Evolutionary conservation across 2,113 vertebrate species (phyloP), one percentile per base, ranked within the genome.

Genomic region (Aegypius monachus): DNA sequence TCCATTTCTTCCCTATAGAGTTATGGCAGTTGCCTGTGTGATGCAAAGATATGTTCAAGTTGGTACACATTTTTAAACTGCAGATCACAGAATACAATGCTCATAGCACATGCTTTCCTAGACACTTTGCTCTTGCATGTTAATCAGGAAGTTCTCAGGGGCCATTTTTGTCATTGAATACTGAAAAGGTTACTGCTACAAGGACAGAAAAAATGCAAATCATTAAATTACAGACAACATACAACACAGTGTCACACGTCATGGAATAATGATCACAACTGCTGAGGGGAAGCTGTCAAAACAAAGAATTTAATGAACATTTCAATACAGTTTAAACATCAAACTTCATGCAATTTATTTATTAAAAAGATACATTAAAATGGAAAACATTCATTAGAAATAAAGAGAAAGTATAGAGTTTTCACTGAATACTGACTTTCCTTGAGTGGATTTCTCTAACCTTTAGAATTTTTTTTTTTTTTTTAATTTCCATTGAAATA

Each of bases 221-320:
- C 5, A 85, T 88, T 94, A 91, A 93, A 74, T 96, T 93, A 71
- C 52, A 94, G 71, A 86, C 77, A 94, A 93, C 48, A 93, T 77
- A 47, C 27, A 95, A 86, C 14, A 47, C 36, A 77, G n/a, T 72
- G 26, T 91, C 91, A 94, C 34, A 20, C 6, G 27, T 80, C 75
- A 50, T 27, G 36, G 62, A 92, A 94, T 42, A 42, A 90, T n/a
- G 13, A 96, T 88, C 32, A 83, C 8, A 74, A 50, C 42, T 89
- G 14, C 75, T 86, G 40, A 93, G 58, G 40, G 78, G 27, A 97
- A 95, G 83, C 34, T 88, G 80, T 34, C 62, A 92, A 95, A 93
- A 78, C 68, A 84, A 96, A 63, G 58, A 85, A 66, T 71, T 70
- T 71, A 36, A 70, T 77, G n/a, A 85, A 73, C n/a, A 13, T 55